Conservation (phyloP, 2,113 vertebrate species). For the Tenrec ecaudatus region DNA sequence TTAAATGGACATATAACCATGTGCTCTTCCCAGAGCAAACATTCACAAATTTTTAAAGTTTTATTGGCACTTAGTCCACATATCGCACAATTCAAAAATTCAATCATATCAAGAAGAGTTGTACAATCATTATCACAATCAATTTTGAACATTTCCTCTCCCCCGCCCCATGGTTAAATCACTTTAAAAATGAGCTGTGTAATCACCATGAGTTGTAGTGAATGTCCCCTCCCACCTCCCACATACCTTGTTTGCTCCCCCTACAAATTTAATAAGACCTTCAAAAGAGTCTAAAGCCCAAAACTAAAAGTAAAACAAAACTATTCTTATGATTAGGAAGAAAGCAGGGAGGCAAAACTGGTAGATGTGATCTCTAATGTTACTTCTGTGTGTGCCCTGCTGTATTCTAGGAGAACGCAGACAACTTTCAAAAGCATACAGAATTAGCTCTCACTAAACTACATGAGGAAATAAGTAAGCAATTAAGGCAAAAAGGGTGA, state of each 20-base stretch:
- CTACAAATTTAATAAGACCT: constrained; percentile 39
- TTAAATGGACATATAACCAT: background rate
- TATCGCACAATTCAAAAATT: too few species aligned
- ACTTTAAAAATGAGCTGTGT: too few species aligned
- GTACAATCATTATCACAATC: too few species aligned
- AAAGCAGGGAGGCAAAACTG: constrained; percentile 37
- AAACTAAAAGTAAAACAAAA: constrained; percentile 32
- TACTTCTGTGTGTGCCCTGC: background rate
- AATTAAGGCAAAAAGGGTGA: constrained; percentile 11
- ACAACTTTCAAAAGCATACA: constrained; percentile 23
- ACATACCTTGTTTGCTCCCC: background rate
- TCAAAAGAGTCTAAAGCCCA: background rate
- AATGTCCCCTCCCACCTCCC: too few species aligned
- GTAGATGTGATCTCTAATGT: constrained; percentile 37
- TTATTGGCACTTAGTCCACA: too few species aligned
- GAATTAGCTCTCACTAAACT: constrained; percentile 42
- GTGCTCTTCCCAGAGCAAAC: background rate
- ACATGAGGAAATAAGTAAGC: constrained; percentile 28
- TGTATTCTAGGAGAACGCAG: constrained; percentile 3
- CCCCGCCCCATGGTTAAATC: too few species aligned
- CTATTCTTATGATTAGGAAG: background rate
- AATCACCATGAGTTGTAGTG: too few species aligned
- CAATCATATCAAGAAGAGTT: too few species aligned
- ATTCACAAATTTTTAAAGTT: too few species aligned
- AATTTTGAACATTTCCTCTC: too few species aligned